These are phyloP conservation scores for Papilio xuthus DNA, from an alignment of 1,140 invertebrate species.

Conservation along the genomic window DNA sequence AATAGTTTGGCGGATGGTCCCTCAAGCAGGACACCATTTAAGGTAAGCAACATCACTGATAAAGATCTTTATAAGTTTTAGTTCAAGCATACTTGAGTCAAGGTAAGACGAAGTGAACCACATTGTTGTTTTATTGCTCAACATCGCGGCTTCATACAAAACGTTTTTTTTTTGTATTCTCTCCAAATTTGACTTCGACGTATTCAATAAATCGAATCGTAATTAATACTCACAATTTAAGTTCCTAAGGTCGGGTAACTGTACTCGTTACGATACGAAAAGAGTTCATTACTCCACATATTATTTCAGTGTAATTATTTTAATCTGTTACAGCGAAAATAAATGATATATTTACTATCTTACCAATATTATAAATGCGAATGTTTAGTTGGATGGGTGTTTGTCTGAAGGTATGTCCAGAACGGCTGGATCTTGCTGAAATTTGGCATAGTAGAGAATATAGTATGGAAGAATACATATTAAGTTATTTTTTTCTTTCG, in stretches of 20 bases:
- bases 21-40: background rate
- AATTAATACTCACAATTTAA: constrained; percentile 15
- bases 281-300: constrained; percentile 1
- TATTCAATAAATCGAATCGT: background rate
- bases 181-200: background rate
- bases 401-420: too few relatives aligned
- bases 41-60: background rate
- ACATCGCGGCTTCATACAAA: constrained; percentile 9
- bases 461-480: too few relatives aligned
- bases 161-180: background rate
- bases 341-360: background rate
- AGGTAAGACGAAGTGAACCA: background rate
- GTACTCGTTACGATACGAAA: background rate
- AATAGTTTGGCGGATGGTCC: background rate
- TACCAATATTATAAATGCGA: too few relatives aligned
- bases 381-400: too few relatives aligned
- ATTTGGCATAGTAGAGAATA: too few relatives aligned
- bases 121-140: constrained; percentile 9
- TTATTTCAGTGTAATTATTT: background rate
- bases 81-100: background rate
- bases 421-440: too few relatives aligned
- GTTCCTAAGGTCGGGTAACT: background rate
- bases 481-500: too few relatives aligned
- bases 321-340: background rate
- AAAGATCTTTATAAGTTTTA: background rate